These are phyloP conservation scores for Diplodus sargus DNA, from an alignment of 2,797 vertebrate species.

Conservation along the genomic window DNA sequence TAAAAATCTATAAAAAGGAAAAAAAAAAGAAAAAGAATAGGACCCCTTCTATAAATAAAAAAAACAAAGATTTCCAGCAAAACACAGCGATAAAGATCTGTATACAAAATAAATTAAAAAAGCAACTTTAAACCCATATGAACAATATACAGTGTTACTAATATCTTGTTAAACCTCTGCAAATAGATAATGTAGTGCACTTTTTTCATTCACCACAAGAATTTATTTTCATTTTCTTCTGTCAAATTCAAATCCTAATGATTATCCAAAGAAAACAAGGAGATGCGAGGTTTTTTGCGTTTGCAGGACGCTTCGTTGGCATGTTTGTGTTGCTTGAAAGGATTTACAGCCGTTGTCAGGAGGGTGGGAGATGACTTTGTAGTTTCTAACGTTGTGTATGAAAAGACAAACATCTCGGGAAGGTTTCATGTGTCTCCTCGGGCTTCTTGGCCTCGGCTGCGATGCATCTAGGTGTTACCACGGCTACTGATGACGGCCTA, in stretches of 20 bases:
- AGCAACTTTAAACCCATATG: constrained; percentile 69
- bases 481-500: constrained; percentile 19
- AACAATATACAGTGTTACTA: constrained; percentile 85
- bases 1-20: constrained; percentile 64
- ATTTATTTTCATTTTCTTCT: constrained; percentile 45
- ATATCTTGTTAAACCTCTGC: constrained; percentile 73
- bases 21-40: constrained; percentile 22
- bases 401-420: neutral
- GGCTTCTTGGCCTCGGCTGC: constrained; percentile 13
- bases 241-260: constrained; percentile 63
- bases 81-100: constrained; percentile 81
- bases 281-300: constrained; percentile 15
- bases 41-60: constrained; percentile 75
- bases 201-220: constrained; percentile 69
- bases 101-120: constrained; percentile 87
- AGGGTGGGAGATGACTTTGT: neutral
- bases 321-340: constrained; percentile 23
- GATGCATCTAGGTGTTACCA: constrained; percentile 10
- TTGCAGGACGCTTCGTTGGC: constrained; percentile 26
- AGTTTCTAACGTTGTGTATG: constrained; percentile 1
- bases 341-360: constrained; percentile 37
- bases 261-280: constrained; percentile 39
- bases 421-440: constrained; percentile 19
- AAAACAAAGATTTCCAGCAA: constrained; percentile 75
- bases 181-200: constrained; percentile 78